Percentiles rank a stretch among this genome's conserved stretches.
Conservation (phyloP, 2,888 invertebrate species). For the Ochropleura plecta region DNA sequence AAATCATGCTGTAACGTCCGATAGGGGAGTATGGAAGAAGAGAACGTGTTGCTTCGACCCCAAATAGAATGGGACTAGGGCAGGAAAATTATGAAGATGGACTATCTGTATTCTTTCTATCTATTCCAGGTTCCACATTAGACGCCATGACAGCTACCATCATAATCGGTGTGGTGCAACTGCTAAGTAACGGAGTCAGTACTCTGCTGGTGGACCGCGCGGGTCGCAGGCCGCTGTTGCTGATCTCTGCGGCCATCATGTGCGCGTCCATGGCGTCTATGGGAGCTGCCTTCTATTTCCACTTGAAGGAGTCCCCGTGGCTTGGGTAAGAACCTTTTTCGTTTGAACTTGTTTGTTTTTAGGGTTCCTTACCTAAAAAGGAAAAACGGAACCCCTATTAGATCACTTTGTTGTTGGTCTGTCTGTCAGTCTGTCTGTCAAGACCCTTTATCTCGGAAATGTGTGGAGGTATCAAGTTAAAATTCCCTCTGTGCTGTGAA, state of each 20-base stretch:
- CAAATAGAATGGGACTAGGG: no score
- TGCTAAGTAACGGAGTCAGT: constrained; percentile 88
- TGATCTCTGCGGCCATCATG: constrained; percentile 90
- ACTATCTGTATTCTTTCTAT: background rate
- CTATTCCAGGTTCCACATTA: constrained; percentile 83
- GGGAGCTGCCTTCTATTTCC: constrained; percentile 89
- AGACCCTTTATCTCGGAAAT: no score
- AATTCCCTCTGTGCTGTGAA: no score
- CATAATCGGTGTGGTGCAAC: constrained; percentile 90
- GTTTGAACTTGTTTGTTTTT: background rate
- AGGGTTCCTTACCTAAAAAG: no score
- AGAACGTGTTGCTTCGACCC: no score
- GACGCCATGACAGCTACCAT: constrained; percentile 90
- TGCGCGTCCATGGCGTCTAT: constrained; percentile 88
- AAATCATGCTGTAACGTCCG: no score
- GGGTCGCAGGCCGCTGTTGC: constrained; percentile 91
- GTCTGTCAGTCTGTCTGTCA: no score
- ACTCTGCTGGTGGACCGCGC: constrained; percentile 90
- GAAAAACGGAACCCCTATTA: no score
- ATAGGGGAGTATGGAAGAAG: no score
- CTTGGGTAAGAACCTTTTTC: constrained; percentile 79
- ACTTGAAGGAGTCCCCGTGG: constrained; percentile 80
- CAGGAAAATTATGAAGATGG: no score
- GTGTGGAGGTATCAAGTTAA: no score
- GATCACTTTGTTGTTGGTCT: no score